Evolutionary conservation across 2,797 vertebrate species (phyloP).

Genomic region (Sebastes elongatus): DNA sequence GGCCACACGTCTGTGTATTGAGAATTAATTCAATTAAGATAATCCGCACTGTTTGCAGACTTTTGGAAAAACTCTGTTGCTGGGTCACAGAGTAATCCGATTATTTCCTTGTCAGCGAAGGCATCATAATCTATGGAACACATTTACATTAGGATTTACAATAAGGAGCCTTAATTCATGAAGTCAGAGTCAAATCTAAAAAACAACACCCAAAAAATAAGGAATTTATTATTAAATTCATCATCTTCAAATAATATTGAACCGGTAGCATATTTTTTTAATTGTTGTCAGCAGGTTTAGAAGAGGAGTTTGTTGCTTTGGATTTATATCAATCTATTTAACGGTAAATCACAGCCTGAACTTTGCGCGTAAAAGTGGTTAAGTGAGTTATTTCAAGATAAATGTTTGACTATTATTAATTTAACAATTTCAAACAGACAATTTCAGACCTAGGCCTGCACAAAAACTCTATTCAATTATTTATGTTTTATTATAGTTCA

Average conservation of each 20-base stretch:
- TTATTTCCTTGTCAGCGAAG: constrained; percentile 82
- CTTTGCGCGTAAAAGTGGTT: not conserved
- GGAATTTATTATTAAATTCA: not conserved
- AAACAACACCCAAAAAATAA: not conserved
- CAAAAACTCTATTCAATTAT: not conserved
- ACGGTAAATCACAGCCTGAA: not conserved
- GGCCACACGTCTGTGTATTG: constrained; percentile 87
- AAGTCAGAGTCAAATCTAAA: not conserved
- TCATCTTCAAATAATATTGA: not conserved
- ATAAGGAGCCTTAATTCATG: not conserved
- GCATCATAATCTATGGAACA: constrained; percentile 50
- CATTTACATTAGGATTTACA: constrained; percentile 23
- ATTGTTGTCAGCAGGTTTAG: not conserved
- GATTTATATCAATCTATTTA: not conserved
- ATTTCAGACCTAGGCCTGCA: not conserved
- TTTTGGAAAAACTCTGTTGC: constrained; percentile 64
- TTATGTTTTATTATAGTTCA: not conserved
- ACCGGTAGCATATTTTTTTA: too few species aligned
- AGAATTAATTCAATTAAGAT: constrained; percentile 95
- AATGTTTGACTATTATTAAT: not conserved
- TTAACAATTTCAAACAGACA: not conserved
- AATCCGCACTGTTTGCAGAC: constrained; percentile 86
- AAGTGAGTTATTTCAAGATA: not conserved
- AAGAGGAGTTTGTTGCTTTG: not conserved
- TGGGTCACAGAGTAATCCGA: constrained; percentile 83